Evolutionary conservation across 2,888 invertebrate species (phyloP).

Genomic region (Eupeodes luniger): DNA sequence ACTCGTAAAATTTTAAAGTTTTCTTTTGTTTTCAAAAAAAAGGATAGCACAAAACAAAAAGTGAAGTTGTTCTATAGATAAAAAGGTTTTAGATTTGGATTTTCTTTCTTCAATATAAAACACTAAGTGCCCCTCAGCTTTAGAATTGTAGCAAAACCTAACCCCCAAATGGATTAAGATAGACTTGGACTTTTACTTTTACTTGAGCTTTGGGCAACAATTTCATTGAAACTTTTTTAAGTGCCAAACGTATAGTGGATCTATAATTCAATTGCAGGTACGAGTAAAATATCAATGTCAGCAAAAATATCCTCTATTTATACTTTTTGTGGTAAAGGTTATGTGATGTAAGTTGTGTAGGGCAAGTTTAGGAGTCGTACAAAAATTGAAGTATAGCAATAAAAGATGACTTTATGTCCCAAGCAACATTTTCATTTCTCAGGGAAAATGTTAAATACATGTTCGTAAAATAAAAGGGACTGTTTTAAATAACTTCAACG

Average conservation of each 20-base stretch:
- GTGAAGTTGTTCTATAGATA: neutral
- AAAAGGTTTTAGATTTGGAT: neutral
- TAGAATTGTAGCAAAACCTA: neutral
- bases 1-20: slow-evolving; percentile 43
- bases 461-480: no score
- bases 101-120: slow-evolving; percentile 14
- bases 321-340: no score
- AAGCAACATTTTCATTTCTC: no score
- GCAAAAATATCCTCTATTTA: slow-evolving; percentile 22
- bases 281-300: slow-evolving; percentile 42
- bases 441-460: no score
- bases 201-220: slow-evolving; percentile 10
- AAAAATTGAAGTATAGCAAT: no score
- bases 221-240: slow-evolving; percentile 64
- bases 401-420: no score
- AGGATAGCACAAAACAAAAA: slow-evolving; percentile 9
- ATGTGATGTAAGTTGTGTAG: no score
- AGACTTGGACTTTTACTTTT: no score
- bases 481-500: no score
- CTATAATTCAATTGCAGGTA: slow-evolving; percentile 66
- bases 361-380: no score
- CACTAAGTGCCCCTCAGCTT: slow-evolving; percentile 29
- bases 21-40: slow-evolving; percentile 33
- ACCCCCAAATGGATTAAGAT: slow-evolving; percentile 15
- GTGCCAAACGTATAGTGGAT: slow-evolving; percentile 46